These are phyloP conservation scores for Macrophya annulata DNA, from an alignment of 2,888 invertebrate genomes.

Conservation along the genomic window DNA sequence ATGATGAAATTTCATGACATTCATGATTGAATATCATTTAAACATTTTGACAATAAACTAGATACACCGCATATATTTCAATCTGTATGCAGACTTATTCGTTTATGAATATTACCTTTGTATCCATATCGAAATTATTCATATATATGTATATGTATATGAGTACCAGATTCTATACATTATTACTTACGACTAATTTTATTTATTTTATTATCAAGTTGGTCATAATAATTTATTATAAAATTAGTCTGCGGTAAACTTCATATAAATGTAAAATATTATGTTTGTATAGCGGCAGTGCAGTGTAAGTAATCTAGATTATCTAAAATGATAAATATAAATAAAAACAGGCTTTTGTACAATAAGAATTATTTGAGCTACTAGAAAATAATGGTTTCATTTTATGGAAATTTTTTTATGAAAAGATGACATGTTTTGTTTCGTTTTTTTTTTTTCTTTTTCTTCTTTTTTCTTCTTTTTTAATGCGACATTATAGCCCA, in stretches of 20 bases:
- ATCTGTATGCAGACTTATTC: constrained; percentile 29
- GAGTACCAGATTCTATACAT: constrained; percentile 44
- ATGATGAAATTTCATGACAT: background rate
- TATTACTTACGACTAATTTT: constrained; percentile 45
- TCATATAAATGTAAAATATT: constrained; percentile 48
- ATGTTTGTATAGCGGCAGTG: constrained; percentile 75
- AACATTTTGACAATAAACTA: constrained; percentile 25
- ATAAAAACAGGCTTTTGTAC: constrained; percentile 36
- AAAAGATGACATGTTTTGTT: background rate
- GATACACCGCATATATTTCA: background rate
- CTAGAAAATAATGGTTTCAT: constrained; percentile 25
- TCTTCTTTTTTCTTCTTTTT: background rate
- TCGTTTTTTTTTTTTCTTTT: background rate
- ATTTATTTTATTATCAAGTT: constrained; percentile 22
- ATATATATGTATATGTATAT: background rate
- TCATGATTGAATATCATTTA: constrained; percentile 23
- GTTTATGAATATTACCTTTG: constrained; percentile 31
- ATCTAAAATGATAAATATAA: constrained; percentile 44
- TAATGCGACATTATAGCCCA: background rate
- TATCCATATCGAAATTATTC: background rate
- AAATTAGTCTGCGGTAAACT: constrained; percentile 42
- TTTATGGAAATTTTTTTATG: constrained; percentile 2
- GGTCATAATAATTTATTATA: constrained; percentile 48
- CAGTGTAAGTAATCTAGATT: constrained; percentile 73
- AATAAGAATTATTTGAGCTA: constrained; percentile 49